These are phyloP conservation scores for Eueremaeus valkanovi DNA, from an alignment of 2,888 invertebrate species.

Conservation along the genomic window DNA sequence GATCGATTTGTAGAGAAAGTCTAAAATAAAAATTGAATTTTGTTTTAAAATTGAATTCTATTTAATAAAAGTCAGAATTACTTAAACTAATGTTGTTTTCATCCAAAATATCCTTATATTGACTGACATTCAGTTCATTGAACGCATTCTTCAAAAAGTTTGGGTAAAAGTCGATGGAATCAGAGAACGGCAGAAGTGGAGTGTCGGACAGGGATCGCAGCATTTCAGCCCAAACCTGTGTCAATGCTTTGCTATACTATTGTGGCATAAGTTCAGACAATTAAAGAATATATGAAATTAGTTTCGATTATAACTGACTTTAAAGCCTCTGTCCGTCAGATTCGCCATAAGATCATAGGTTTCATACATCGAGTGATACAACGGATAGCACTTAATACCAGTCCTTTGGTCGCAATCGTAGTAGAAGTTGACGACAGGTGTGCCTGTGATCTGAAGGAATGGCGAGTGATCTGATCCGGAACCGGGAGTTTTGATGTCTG, in stretches of 20 bases:
- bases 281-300: not conserved
- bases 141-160: not conserved
- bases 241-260: slow-evolving; percentile 50
- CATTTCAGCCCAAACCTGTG: slow-evolving; percentile 53
- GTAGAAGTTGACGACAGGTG: not conserved
- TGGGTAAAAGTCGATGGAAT: not conserved
- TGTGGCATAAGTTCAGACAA: not conserved
- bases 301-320: not conserved
- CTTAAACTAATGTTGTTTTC: not conserved
- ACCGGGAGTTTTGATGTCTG: not conserved
- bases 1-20: not conserved
- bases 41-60: not conserved
- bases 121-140: not conserved
- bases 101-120: not conserved
- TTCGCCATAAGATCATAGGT: slow-evolving; percentile 51
- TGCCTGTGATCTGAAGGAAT: not conserved
- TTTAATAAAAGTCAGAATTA: not conserved
- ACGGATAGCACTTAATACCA: slow-evolving; percentile 30
- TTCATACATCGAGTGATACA: slow-evolving; percentile 52
- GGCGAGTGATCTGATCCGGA: not conserved
- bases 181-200: slow-evolving; percentile 52
- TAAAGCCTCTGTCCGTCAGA: slow-evolving; percentile 52
- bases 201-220: slow-evolving; percentile 52
- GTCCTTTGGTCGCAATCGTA: slow-evolving; percentile 1
- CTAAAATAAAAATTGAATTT: not conserved